Conservation (phyloP, 2,888 invertebrate genomes). For the Cheilosia variabilis region DNA sequence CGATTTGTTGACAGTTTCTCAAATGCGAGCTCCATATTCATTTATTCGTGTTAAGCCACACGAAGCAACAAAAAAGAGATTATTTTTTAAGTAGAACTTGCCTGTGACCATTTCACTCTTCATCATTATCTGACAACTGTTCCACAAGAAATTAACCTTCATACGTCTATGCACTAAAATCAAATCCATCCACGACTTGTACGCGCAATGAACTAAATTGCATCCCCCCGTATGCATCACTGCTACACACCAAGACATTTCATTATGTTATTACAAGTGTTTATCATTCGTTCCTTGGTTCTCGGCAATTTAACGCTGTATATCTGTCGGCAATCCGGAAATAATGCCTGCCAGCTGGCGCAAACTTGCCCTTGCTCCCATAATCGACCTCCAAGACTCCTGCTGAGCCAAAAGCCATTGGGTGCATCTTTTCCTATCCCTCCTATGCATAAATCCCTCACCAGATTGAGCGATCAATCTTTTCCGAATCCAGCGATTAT, state of each 20-base stretch:
- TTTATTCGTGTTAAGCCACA: no score
- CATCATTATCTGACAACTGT: no score
- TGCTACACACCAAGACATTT: conserved; percentile 8
- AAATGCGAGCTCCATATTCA: not conserved
- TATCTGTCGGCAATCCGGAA: conserved; percentile 63
- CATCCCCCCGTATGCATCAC: not conserved
- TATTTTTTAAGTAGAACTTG: not conserved
- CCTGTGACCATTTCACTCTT: not conserved
- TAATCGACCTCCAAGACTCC: conserved; percentile 19
- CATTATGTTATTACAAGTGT: conserved; percentile 59
- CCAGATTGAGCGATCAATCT: conserved; percentile 72
- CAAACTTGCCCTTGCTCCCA: conserved; percentile 43
- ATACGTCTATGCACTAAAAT: not conserved
- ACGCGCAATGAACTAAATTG: conserved; percentile 11
- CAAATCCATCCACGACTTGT: not conserved
- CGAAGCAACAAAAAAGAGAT: not conserved
- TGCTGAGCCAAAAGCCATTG: conserved; percentile 27
- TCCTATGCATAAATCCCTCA: conserved; percentile 68
- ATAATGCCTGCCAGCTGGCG: conserved; percentile 64
- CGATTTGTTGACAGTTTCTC: conserved; percentile 4
- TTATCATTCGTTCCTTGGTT: conserved; percentile 44
- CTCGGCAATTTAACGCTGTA: conserved; percentile 65
- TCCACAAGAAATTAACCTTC: not conserved
- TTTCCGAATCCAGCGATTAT: conserved; percentile 67
- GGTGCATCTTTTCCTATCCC: conserved; percentile 17